These are phyloP conservation scores for Bombus impatiens DNA, from an alignment of 1,140 invertebrate species.

Conservation along the genomic window DNA sequence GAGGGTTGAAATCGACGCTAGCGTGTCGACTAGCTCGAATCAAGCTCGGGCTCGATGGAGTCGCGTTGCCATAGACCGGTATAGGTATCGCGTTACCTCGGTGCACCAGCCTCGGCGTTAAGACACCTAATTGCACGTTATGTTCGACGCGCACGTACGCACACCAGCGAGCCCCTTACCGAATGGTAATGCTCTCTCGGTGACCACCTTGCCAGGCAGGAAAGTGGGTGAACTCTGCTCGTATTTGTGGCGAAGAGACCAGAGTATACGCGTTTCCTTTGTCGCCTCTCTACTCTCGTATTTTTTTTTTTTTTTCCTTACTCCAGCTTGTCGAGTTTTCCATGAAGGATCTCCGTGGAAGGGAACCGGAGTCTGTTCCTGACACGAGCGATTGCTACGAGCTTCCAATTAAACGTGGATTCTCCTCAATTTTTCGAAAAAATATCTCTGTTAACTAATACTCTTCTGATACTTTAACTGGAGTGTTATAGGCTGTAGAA, in stretches of 20 bases:
- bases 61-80: conserved; percentile 42
- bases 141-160: conserved; percentile 58
- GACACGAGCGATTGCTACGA: background rate
- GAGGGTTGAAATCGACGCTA: conserved; percentile 41
- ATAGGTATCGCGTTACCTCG: conserved; percentile 64
- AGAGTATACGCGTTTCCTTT: conserved; percentile 48
- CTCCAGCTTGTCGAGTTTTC: background rate
- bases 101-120: conserved; percentile 63
- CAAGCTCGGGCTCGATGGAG: conserved; percentile 38
- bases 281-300: background rate
- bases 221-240: conserved; percentile 73
- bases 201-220: conserved; percentile 63
- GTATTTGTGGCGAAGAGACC: conserved; percentile 68
- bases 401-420: background rate
- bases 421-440: too few relatives aligned
- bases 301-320: background rate
- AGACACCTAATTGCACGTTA: conserved; percentile 69
- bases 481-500: background rate
- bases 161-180: conserved; percentile 60
- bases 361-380: background rate
- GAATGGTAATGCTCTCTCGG: conserved; percentile 61
- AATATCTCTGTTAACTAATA: too few relatives aligned
- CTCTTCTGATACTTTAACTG: background rate
- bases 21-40: conserved; percentile 35
- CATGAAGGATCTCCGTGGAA: background rate